Conservation (phyloP, 2,888 invertebrate genomes). For the Conus canariensis region DNA sequence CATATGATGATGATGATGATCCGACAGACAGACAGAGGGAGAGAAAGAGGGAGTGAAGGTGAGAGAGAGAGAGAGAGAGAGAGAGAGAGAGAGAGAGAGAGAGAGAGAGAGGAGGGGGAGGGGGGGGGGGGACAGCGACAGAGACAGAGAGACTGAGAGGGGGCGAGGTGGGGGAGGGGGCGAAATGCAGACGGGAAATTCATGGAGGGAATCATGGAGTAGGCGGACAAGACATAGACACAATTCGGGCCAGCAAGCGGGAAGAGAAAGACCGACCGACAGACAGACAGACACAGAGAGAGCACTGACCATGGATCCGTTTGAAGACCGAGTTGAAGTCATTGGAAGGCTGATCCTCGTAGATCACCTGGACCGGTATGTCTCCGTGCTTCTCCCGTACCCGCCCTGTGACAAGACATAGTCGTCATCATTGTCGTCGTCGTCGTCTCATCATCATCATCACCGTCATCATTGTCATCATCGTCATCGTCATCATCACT, state of each 20-base stretch:
- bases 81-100: too few species aligned
- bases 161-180: not conserved
- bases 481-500: too few species aligned
- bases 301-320: constrained; percentile 6
- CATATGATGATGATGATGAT: too few species aligned
- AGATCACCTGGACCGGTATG: constrained; percentile 1
- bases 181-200: too few species aligned
- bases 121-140: not conserved
- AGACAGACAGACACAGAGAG: not conserved
- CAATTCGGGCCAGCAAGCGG: not conserved
- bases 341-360: constrained; percentile 31
- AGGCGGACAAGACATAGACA: too few species aligned
- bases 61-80: too few species aligned
- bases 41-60: too few species aligned
- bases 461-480: too few species aligned
- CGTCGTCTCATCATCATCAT: not conserved
- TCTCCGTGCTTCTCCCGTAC: constrained; percentile 6
- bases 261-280: not conserved
- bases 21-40: too few species aligned
- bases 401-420: not conserved
- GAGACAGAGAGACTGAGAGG: not conserved
- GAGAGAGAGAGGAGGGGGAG: too few species aligned
- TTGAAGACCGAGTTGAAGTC: constrained; percentile 33
- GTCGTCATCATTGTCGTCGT: not conserved
- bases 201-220: not conserved